These are phyloP conservation scores for Heteropelma amictum DNA, from an alignment of 2,888 invertebrate genomes.

Conservation along the genomic window DNA sequence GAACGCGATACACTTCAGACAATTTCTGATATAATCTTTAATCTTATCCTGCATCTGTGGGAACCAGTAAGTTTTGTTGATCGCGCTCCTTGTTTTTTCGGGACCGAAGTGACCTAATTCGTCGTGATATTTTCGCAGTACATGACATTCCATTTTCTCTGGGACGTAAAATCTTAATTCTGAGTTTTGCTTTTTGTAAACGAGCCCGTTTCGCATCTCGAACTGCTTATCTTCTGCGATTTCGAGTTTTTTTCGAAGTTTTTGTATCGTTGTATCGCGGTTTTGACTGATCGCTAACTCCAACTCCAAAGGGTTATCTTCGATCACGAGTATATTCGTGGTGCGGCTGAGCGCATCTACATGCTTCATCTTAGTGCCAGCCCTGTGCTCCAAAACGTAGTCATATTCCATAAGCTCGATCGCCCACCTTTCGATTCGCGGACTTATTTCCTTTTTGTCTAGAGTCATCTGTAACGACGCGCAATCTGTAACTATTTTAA, in stretches of 20 bases:
- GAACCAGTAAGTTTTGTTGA: constrained; percentile 46
- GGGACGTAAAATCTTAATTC: constrained; percentile 55
- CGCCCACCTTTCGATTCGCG: constrained; percentile 65
- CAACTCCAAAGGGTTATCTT: constrained; percentile 48
- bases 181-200: constrained; percentile 43
- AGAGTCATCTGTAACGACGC: constrained; percentile 41
- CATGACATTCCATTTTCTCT: constrained; percentile 19
- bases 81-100: constrained; percentile 47
- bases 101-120: constrained; percentile 54
- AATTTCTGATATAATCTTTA: constrained; percentile 24
- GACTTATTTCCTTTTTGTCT: constrained; percentile 65
- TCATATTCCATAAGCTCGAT: constrained; percentile 60
- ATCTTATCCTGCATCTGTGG: constrained; percentile 30
- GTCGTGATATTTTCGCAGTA: constrained; percentile 54
- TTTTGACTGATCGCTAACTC: constrained; percentile 42
- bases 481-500: not conserved
- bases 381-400: constrained; percentile 60
- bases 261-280: constrained; percentile 20
- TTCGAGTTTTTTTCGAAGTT: constrained; percentile 12
- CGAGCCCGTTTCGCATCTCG: constrained; percentile 13
- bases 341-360: constrained; percentile 62
- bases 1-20: constrained; percentile 51
- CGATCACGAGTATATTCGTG: constrained; percentile 25
- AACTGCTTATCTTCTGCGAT: constrained; percentile 37
- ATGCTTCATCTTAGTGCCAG: constrained; percentile 60